Percentiles rank a stretch among this genome's conserved stretches.
Conservation (phyloP, 1,140 invertebrate genomes). For the Teleopsis dalmanni region DNA sequence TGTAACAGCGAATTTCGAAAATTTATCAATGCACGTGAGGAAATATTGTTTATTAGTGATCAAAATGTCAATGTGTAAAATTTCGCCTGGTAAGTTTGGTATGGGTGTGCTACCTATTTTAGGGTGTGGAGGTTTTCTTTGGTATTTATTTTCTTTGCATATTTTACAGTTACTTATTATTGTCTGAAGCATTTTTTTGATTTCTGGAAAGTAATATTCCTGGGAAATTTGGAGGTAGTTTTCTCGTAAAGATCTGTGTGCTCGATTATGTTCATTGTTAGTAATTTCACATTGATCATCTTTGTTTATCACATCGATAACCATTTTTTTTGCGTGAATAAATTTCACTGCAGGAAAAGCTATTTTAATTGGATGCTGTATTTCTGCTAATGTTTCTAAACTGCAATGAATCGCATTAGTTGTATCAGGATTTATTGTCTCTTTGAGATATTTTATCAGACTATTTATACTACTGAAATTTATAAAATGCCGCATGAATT, state of each 20-base stretch:
- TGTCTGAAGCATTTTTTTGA: not conserved
- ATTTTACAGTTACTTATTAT: not conserved
- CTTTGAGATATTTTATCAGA: not conserved
- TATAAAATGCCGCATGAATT: not conserved
- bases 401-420: not conserved
- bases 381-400: not conserved
- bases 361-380: not conserved
- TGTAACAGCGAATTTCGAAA: not conserved
- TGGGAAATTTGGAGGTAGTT: not conserved
- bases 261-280: conserved; percentile 48
- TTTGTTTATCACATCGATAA: not conserved
- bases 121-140: not conserved
- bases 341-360: not conserved
- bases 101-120: not conserved
- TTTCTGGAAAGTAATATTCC: not conserved
- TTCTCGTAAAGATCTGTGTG: not conserved
- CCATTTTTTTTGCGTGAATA: not conserved
- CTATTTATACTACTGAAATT: not conserved
- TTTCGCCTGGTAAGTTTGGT: not conserved
- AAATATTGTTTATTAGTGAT: not conserved
- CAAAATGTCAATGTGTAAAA: not conserved
- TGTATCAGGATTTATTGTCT: not conserved
- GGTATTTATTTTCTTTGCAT: not conserved
- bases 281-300: not conserved
- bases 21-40: conserved; percentile 5